phyloP scores from a whole-genome alignment of 2,797 vertebrate genomes.

The Xenops minutus region DNA sequence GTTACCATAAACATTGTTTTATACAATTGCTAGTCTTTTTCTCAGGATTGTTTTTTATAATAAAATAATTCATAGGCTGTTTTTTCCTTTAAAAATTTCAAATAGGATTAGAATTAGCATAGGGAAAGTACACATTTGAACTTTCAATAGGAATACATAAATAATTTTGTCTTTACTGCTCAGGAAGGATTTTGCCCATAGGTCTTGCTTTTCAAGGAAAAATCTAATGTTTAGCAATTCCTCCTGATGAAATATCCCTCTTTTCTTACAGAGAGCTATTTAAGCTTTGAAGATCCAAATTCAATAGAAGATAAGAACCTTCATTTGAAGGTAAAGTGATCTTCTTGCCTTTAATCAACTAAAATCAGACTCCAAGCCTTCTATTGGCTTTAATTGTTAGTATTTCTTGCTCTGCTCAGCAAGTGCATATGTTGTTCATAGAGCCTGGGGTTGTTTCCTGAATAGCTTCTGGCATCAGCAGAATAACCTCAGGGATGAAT shows the following conservation, averaged over 20 bases:
- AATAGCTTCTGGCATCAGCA: not conserved
- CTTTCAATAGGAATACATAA: not conserved
- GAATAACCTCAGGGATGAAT: not conserved
- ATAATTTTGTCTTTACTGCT: not conserved
- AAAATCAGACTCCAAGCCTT: not conserved
- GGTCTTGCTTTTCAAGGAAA: not conserved
- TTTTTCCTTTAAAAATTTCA: not conserved
- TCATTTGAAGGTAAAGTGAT: not conserved
- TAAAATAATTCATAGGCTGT: not conserved
- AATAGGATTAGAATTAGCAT: not conserved
- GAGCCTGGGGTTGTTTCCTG: not conserved
- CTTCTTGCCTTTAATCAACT: not conserved
- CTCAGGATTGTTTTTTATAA: not conserved
- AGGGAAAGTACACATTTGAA: not conserved
- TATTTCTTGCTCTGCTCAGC: not conserved
- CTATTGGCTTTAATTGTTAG: not conserved
- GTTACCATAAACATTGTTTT: not conserved
- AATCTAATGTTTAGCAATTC: not conserved
- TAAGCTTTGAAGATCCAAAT: not conserved
- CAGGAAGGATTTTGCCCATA: not conserved
- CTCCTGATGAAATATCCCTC: not conserved
- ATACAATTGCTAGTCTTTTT: not conserved
- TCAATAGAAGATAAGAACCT: not conserved
- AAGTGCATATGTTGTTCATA: not conserved
- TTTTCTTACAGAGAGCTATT: not conserved